Evolutionary conservation across 2,113 vertebrate genomes (phyloP), one percentile per base, ranked within the genome.

Genomic region (Tinamus guttatus): DNA sequence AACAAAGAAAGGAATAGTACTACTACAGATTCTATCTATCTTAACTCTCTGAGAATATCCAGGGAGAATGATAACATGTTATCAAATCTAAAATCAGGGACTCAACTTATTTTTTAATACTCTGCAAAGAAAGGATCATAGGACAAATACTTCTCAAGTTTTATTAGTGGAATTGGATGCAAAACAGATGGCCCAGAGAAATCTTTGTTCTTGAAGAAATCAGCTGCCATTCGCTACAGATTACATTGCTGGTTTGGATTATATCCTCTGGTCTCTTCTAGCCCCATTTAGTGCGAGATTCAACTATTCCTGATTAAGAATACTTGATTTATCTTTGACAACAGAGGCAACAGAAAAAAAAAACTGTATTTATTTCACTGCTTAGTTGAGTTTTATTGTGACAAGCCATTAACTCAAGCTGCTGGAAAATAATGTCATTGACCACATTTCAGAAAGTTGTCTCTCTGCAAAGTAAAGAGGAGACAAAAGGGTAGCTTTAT

Each of bases 401-500:
- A 47, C 28, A 95, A 92, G 68, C 40, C 14, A 92, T 86, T 95
- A 93, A 90, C 82, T 94, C 45, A 95, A 91, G 86, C 87, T 87
- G 80, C 77, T 80, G 76, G 76, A 90, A 95, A 94, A 65, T 40
- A 83, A 93, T 69, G 91, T 86, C 93, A 84, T 20, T 91, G 93
- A 95, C 87, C 6, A 9, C 18, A 68, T 86, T 89, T 94, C 83
- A 95, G 81, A 89, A 94, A 56, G 74, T 93, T 93, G 81, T 92
- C 68, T 40, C 65, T 90, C 49, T 71, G 38, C 49, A 38, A 74
- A 87, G 69, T 68, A 93, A 19, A 59, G 51, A 65, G 85, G 47
- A 93, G 38, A 81, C 52, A 92, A 94, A 97, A 93, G 36, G 76
- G 96, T 69, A 93, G 82, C 63, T 91, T 92, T 84, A 76, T 36